Percentiles rank a stretch among this genome's conserved stretches.
Evolutionary conservation across 2,113 vertebrate species (phyloP).

Genomic region (Rhombomys opimus): DNA sequence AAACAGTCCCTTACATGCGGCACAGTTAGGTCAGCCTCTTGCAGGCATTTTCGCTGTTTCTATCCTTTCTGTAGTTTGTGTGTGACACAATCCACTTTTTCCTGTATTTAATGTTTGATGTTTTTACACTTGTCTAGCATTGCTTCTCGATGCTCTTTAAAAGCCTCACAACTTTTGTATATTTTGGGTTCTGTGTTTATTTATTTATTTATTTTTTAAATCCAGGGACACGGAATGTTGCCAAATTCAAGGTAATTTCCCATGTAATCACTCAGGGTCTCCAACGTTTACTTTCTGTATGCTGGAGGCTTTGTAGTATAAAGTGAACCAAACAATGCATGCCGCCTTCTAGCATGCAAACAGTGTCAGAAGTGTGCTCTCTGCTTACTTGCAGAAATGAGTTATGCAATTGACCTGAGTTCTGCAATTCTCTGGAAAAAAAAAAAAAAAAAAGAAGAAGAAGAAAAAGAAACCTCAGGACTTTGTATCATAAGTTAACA

Average conservation of each 20-base stretch:
- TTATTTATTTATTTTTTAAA: conserved; percentile 21
- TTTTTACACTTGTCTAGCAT: conserved; percentile 10
- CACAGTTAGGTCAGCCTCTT: background rate
- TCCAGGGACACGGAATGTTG: conserved; percentile 70
- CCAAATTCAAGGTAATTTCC: conserved; percentile 81
- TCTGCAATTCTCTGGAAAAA: background rate
- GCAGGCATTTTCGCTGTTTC: background rate
- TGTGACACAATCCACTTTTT: conserved; percentile 40
- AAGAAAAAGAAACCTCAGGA: conserved; percentile 53
- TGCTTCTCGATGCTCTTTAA: conserved; percentile 29
- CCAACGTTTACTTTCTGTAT: conserved; percentile 77
- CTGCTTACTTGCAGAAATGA: conserved; percentile 86
- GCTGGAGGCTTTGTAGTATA: conserved; percentile 70
- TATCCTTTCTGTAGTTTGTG: background rate
- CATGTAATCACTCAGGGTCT: conserved; percentile 74
- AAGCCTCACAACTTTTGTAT: conserved; percentile 70
- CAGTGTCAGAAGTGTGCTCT: conserved; percentile 74
- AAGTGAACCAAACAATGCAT: conserved; percentile 81
- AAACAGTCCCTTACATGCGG: too few relatives aligned
- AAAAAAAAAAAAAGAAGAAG: background rate
- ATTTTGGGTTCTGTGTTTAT: background rate
- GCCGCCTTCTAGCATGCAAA: conserved; percentile 75
- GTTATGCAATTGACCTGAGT: conserved; percentile 70
- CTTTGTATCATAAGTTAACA: conserved; percentile 83
- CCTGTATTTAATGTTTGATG: background rate